A percentile compares a stretch with the other conserved stretches of the same genome.
Conservation (phyloP, 2,113 vertebrate species). For the Epinephelus cyanopodus region DNA sequence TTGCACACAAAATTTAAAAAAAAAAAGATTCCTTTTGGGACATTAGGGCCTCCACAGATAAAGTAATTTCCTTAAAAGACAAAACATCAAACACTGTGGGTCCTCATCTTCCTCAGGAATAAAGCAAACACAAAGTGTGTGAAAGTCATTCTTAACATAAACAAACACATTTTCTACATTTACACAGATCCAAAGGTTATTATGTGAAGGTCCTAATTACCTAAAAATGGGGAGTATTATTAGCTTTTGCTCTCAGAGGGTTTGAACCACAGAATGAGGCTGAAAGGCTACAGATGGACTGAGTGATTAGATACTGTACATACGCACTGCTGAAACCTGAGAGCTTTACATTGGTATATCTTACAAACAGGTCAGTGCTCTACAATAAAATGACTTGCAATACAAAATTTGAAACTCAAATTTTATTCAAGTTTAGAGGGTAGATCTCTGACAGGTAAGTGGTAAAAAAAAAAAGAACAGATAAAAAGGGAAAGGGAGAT, state of each 20-base stretch:
- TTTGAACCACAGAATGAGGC: neutral
- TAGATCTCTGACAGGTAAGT: neutral
- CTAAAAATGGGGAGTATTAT: neutral
- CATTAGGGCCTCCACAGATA: no score
- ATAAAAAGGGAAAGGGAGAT: slow-evolving; percentile 22
- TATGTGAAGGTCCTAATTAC: neutral
- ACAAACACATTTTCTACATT: slow-evolving; percentile 4
- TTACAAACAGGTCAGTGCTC: neutral
- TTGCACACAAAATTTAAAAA: no score
- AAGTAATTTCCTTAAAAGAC: no score
- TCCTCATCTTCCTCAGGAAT: no score
- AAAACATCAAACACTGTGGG: no score
- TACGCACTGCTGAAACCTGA: neutral
- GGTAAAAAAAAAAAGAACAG: neutral
- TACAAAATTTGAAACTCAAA: neutral
- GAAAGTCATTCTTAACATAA: neutral
- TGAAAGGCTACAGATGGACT: neutral
- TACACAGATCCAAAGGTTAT: neutral
- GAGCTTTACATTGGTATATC: neutral
- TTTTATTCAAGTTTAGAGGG: neutral
- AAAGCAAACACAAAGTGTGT: no score
- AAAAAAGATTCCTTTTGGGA: no score
- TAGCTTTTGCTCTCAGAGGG: neutral
- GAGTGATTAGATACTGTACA: neutral
- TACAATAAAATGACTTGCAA: neutral